A percentile compares a stretch with the other conserved stretches of the same genome.
Conservation (phyloP, 1,140 invertebrate species). For the Dinoponera quadriceps region DNA sequence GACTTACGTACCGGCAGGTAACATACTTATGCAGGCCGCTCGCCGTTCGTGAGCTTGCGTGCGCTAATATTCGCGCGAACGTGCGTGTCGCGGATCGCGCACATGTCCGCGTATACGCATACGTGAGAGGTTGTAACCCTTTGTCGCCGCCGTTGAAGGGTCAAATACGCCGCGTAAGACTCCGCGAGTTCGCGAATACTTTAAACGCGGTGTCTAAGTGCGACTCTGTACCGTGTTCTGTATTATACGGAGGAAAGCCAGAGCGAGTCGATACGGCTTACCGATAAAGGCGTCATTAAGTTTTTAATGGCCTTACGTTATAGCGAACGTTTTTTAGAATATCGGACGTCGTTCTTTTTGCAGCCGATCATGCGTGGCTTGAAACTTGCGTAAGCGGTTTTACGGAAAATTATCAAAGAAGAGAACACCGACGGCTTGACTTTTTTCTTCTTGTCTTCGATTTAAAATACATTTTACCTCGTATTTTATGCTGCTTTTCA, state of each 20-base stretch:
- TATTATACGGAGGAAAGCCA: conserved; percentile 10
- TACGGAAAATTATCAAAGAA: conserved; percentile 50
- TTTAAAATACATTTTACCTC: conserved; percentile 32
- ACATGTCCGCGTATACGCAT: conserved; percentile 11
- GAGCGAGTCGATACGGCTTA: conserved; percentile 25
- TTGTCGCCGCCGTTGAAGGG: neutral
- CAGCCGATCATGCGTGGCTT: conserved; percentile 26
- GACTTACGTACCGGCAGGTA: conserved; percentile 54
- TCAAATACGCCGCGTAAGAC: conserved; percentile 54
- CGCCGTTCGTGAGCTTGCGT: conserved; percentile 64
- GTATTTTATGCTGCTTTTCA: conserved; percentile 25
- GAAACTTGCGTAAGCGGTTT: conserved; percentile 49
- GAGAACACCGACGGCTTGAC: conserved; percentile 1
- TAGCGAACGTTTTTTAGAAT: conserved; percentile 34
- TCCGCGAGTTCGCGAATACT: conserved; percentile 29
- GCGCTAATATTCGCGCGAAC: conserved; percentile 68
- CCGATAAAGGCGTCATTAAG: conserved; percentile 56
- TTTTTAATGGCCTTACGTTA: conserved; percentile 57
- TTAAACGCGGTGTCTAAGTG: conserved; percentile 25
- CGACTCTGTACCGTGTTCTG: conserved; percentile 3
- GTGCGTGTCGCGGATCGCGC: conserved; percentile 67
- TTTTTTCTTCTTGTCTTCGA: conserved; percentile 21
- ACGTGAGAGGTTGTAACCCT: conserved; percentile 50
- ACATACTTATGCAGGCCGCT: conserved; percentile 57
- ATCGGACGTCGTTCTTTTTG: conserved; percentile 44